phyloP scores from a whole-genome alignment of 1,140 invertebrate genomes.

The Geopemphigus sp. region DNA sequence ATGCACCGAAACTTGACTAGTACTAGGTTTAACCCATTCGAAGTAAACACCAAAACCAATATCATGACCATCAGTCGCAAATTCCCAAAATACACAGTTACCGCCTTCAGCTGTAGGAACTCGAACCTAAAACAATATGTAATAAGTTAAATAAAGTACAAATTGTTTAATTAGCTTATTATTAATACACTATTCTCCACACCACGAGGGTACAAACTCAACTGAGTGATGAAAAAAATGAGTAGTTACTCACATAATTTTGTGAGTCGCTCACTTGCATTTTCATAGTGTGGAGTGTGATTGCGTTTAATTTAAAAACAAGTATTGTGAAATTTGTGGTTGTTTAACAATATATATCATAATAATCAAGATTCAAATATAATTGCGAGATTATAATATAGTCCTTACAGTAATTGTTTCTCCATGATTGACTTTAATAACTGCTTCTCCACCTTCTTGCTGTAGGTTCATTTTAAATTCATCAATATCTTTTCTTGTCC shows the following conservation, averaged over 20 bases:
- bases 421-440: conserved; percentile 94
- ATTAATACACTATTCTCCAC: no score
- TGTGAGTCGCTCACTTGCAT: no score
- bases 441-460: conserved; percentile 83
- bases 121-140: conserved; percentile 62
- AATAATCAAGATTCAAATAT: no score
- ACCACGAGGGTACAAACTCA: no score
- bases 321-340: no score
- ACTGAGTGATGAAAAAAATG: no score
- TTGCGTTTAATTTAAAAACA: no score
- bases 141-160: background rate
- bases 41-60: conserved; percentile 99
- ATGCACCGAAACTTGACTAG: conserved; percentile 80
- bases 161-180: no score
- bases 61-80: conserved; percentile 97
- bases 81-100: conserved; percentile 97
- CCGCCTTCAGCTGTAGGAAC: conserved; percentile 96
- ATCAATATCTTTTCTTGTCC: conserved; percentile 88
- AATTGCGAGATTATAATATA: background rate
- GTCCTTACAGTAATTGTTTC: conserved; percentile 87
- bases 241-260: no score
- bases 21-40: conserved; percentile 88
- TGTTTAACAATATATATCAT: no score
- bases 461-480: conserved; percentile 87
- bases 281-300: no score